phyloP scores from a whole-genome alignment of 2,113 vertebrate genomes.

The Ploceus nigricollis region DNA sequence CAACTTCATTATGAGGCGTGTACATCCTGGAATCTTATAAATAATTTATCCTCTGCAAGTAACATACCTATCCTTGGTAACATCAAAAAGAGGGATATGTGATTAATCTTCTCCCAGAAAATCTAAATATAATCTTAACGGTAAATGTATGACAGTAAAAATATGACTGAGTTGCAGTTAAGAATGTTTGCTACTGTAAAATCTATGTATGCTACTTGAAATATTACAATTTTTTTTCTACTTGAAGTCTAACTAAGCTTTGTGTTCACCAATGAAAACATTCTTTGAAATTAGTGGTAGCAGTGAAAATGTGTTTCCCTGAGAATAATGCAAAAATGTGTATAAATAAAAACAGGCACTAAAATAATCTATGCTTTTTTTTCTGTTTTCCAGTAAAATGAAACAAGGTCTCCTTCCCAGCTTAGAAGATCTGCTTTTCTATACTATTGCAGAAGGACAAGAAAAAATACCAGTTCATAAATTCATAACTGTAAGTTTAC shows the following conservation, averaged over 20 bases:
- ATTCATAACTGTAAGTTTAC: conserved; percentile 91
- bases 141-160: background rate
- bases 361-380: background rate
- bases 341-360: background rate
- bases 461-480: conserved; percentile 98
- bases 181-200: background rate
- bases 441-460: conserved; percentile 98
- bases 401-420: conserved; percentile 94
- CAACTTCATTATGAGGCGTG: background rate
- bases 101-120: background rate
- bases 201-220: background rate
- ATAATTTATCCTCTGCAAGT: background rate
- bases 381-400: conserved; percentile 79
- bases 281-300: background rate
- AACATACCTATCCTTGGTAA: background rate
- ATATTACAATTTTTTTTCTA: background rate
- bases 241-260: background rate
- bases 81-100: background rate
- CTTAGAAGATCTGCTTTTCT: conserved; percentile 97
- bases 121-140: background rate
- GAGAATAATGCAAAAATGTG: background rate
- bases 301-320: background rate
- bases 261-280: background rate
- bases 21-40: background rate
- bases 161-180: background rate